Evolutionary conservation across 2,797 vertebrate genomes (phyloP).

Genomic region (Fratercula arctica): DNA sequence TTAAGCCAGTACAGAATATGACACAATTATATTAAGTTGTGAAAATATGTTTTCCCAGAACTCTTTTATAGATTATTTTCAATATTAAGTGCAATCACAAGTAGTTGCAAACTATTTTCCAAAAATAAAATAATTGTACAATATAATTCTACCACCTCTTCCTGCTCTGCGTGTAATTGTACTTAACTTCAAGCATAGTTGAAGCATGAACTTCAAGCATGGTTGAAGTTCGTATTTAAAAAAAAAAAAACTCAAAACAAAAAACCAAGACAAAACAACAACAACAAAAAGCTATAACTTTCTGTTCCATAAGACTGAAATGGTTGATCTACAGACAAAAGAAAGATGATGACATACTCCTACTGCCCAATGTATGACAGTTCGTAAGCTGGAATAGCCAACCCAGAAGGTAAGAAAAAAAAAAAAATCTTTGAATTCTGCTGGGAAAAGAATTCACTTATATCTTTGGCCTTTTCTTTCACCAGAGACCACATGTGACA

Average conservation of each 20-base stretch:
- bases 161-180: not conserved
- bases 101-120: not conserved
- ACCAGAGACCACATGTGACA: not conserved
- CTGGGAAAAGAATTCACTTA: not conserved
- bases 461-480: not conserved
- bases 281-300: not conserved
- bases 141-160: not conserved
- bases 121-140: not conserved
- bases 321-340: not conserved
- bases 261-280: not conserved
- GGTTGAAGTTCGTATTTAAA: not conserved
- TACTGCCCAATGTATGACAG: not conserved
- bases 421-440: not conserved
- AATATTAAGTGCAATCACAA: not conserved
- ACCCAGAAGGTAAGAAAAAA: not conserved
- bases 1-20: not conserved
- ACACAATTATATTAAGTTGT: not conserved
- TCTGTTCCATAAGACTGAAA: not conserved
- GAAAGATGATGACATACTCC: not conserved
- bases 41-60: not conserved
- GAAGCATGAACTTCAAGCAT: too few relatives aligned
- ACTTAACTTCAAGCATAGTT: not conserved
- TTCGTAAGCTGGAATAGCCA: not conserved
- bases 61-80: not conserved
- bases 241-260: not conserved